phyloP scores from a whole-genome alignment of 2,888 invertebrate species.

The Melanotus villosus region DNA sequence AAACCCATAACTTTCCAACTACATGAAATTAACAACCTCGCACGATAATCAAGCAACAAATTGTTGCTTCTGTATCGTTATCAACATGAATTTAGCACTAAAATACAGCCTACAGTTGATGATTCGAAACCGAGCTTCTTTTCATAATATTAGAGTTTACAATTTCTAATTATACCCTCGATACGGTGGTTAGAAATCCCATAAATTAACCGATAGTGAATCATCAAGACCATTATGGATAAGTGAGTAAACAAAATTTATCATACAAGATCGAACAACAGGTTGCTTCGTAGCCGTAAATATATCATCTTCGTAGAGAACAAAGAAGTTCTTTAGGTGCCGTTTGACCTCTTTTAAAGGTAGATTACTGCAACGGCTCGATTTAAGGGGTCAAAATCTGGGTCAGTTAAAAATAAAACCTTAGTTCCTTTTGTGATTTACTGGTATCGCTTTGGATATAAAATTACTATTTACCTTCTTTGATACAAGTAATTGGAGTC shows the following conservation, averaged over 20 bases:
- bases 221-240: constrained; percentile 22
- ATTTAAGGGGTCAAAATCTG: constrained; percentile 36
- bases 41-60: too few relatives aligned
- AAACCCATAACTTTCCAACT: too few relatives aligned
- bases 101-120: neutral
- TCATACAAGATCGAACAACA: constrained; percentile 36
- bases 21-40: too few relatives aligned
- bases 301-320: constrained; percentile 46
- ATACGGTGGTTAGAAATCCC: neutral
- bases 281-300: constrained; percentile 42
- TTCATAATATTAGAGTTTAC: constrained; percentile 14
- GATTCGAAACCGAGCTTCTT: constrained; percentile 7
- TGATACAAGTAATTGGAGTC: too few relatives aligned
- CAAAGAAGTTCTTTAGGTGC: constrained; percentile 45
- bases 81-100: neutral
- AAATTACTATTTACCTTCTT: too few relatives aligned
- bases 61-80: too few relatives aligned
- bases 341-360: constrained; percentile 46
- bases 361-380: constrained; percentile 43
- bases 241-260: constrained; percentile 30
- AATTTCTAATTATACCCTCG: constrained; percentile 4
- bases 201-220: constrained; percentile 16
- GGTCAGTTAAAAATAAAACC: constrained; percentile 36
- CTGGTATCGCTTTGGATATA: constrained; percentile 9
- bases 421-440: constrained; percentile 33